phyloP scores from a whole-genome alignment of 2,113 vertebrate species.

The Ageneiosus marmoratus region DNA sequence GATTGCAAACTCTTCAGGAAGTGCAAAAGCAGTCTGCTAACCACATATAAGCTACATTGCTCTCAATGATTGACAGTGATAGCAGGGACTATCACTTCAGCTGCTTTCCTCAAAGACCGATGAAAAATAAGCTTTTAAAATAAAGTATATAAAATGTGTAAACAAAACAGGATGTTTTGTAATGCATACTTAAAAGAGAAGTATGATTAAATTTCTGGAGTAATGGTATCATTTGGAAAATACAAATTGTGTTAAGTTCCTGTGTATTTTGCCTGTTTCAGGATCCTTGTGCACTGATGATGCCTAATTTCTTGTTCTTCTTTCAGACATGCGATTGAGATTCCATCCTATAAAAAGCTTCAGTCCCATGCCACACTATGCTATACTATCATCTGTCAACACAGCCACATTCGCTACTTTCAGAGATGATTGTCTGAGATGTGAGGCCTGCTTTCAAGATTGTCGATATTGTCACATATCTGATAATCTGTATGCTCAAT shows the following conservation, averaged over 20 bases:
- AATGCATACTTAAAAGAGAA: not conserved
- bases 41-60: slow-evolving; percentile 7
- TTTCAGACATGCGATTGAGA: too few relatives aligned
- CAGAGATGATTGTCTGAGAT: too few relatives aligned
- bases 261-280: too few relatives aligned
- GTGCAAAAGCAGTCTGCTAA: not conserved
- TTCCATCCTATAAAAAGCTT: too few relatives aligned
- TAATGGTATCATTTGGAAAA: not conserved
- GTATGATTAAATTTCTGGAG: too few relatives aligned
- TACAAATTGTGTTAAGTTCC: not conserved
- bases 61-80: slow-evolving; percentile 25
- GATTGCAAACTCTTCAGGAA: slow-evolving; percentile 11
- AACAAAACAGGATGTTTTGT: not conserved
- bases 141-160: not conserved
- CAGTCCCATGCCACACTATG: too few relatives aligned
- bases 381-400: too few relatives aligned
- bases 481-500: not conserved
- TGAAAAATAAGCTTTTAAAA: not conserved
- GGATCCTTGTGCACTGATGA: too few relatives aligned
- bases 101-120: not conserved
- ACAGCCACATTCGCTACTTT: too few relatives aligned
- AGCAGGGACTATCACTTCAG: not conserved
- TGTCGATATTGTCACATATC: not conserved
- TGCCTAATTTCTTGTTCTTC: too few relatives aligned
- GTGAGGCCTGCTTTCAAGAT: too few relatives aligned